phyloP scores from a whole-genome alignment of 1,140 invertebrate genomes.

The Pseudobourletiella spinata region DNA sequence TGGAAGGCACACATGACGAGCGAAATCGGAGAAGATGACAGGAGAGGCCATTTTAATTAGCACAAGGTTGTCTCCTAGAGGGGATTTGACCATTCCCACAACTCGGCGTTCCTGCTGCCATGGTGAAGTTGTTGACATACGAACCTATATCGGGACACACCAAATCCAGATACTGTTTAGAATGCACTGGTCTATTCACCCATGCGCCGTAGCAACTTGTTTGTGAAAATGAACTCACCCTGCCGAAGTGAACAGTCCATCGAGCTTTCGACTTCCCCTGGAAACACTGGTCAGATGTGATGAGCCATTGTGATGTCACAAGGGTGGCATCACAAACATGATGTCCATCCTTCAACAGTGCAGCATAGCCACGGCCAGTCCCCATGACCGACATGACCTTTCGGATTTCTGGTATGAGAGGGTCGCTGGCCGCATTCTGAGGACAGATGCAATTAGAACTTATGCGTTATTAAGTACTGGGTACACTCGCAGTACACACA shows the following conservation, averaged over 20 bases:
- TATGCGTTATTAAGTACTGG: slow-evolving; percentile 5
- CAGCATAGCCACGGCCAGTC: slow-evolving; percentile 79
- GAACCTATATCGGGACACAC: slow-evolving; percentile 65
- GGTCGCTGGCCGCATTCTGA: slow-evolving; percentile 65
- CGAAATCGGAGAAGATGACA: slow-evolving; percentile 66
- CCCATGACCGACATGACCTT: slow-evolving; percentile 28
- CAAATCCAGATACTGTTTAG: slow-evolving; percentile 48
- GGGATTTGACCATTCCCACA: slow-evolving; percentile 78
- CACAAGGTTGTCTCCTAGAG: slow-evolving; percentile 74
- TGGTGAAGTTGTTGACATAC: slow-evolving; percentile 63
- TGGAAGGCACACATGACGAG: slow-evolving; percentile 69
- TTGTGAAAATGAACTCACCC: slow-evolving; percentile 12
- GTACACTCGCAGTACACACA: background rate
- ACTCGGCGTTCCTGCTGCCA: slow-evolving; percentile 80
- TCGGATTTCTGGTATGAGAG: slow-evolving; percentile 25
- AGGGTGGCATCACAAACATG: slow-evolving; percentile 82
- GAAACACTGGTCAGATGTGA: slow-evolving; percentile 81
- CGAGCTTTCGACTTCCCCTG: slow-evolving; percentile 71
- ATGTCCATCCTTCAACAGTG: slow-evolving; percentile 68
- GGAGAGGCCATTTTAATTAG: slow-evolving; percentile 68
- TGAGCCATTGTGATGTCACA: slow-evolving; percentile 62
- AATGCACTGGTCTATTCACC: slow-evolving; percentile 30
- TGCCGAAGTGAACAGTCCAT: slow-evolving; percentile 21
- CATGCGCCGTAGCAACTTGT: no score
- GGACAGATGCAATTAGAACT: no score